Conservation (phyloP, 2,113 vertebrate genomes). For the Cisticola juncidis region DNA sequence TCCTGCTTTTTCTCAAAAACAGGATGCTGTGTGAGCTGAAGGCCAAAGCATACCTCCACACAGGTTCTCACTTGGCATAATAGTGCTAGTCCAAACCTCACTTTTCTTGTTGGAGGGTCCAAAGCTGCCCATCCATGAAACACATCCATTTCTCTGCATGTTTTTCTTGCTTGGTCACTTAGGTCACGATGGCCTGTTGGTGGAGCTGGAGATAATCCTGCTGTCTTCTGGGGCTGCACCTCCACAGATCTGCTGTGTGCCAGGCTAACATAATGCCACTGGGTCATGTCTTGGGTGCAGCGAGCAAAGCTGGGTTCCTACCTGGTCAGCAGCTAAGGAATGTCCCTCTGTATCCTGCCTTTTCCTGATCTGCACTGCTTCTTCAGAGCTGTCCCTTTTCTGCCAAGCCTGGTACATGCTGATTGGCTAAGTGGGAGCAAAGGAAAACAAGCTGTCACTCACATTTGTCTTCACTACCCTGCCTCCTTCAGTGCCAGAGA, state of each 20-base stretch:
- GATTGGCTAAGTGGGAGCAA: not conserved
- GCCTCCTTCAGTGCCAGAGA: not conserved
- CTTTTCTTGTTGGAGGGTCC: not conserved
- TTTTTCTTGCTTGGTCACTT: not conserved
- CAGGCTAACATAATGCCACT: not conserved
- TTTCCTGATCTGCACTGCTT: not conserved
- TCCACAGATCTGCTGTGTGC: not conserved
- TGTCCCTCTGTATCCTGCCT: not conserved
- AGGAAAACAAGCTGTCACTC: not conserved
- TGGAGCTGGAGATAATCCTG: not conserved
- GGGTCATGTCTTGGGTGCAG: not conserved
- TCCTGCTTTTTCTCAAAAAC: not conserved
- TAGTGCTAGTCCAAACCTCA: not conserved
- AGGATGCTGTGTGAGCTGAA: not conserved
- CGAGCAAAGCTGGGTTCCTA: not conserved
- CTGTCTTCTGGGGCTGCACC: not conserved
- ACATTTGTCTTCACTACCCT: not conserved
- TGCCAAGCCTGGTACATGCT: not conserved
- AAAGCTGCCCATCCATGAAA: not conserved
- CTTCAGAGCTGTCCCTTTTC: not conserved
- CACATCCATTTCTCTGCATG: not conserved
- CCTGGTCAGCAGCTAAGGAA: not conserved
- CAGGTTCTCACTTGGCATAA: not conserved
- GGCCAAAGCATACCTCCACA: not conserved
- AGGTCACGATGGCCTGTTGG: fast-evolving